phyloP scores from a whole-genome alignment of 2,888 invertebrate species.

The Ceratothoa steindachneri region DNA sequence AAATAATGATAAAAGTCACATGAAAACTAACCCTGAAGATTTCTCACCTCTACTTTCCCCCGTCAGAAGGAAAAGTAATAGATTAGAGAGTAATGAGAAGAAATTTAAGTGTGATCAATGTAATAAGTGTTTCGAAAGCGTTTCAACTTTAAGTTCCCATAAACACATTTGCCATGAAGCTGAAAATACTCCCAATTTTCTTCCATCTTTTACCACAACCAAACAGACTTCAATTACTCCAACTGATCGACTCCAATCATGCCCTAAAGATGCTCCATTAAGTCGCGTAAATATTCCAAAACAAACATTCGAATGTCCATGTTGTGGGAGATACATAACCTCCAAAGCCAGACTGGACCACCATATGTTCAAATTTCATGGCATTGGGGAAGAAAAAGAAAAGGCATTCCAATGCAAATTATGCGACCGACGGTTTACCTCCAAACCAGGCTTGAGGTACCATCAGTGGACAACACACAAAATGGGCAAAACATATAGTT shows the following conservation, averaged over 20 bases:
- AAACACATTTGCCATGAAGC: background rate
- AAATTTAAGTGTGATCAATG: background rate
- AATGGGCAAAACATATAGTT: slow-evolving; percentile 30
- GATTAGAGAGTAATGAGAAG: background rate
- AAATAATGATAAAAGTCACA: background rate
- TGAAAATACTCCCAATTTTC: background rate
- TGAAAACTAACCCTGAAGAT: background rate
- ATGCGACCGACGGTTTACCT: slow-evolving; percentile 35
- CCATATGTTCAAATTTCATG: slow-evolving; percentile 43
- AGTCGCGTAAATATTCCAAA: background rate
- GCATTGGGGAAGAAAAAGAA: slow-evolving; percentile 40
- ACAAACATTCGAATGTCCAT: slow-evolving; percentile 28
- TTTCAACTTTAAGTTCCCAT: background rate
- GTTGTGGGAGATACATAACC: slow-evolving; percentile 42
- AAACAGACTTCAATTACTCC: background rate
- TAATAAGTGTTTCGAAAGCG: background rate
- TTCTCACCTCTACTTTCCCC: background rate
- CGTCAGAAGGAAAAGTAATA: background rate
- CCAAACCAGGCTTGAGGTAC: slow-evolving; percentile 40
- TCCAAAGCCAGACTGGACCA: slow-evolving; percentile 36
- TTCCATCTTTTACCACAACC: background rate
- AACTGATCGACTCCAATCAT: background rate
- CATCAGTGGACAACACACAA: slow-evolving; percentile 38
- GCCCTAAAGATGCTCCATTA: background rate
- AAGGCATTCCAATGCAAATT: slow-evolving; percentile 29